Evolutionary conservation across 2,113 vertebrate species (phyloP), one percentile per base, ranked within the genome.

Genomic region (Datnioides undecimradiatus): DNA sequence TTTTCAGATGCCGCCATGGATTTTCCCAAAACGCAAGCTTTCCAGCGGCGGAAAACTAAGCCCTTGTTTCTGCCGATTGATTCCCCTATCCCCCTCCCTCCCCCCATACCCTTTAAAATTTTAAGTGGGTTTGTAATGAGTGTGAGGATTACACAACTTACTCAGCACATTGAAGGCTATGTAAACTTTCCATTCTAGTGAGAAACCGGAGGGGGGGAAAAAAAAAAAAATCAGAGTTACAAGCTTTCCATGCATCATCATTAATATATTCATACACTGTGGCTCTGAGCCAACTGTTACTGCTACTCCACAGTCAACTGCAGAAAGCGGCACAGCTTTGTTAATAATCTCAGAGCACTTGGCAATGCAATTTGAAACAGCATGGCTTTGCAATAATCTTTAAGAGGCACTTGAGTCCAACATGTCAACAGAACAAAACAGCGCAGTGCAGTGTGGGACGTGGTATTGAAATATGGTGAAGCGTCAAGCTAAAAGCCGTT

Each of bases 341-440:
- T 78, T 86, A 79, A 87, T 87, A 80, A 85, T 85, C 79, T 73
- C 70, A 3, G 7, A 63, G 76, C 67, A 79, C 74, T 73, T 63
- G 79, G 69, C 76, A 76, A 58, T 80, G 81, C 60, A 79, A 69
- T 82, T 77, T 65, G 43, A 87, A 87, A 80, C 73, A 70, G 68
- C 63, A 23, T 72, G 72, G 82, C 68, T 85, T 73, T 88, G 82
- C 74, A 83, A 55, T 88, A 87, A 87, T 87, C 77, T 87, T 76
- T 57, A 76, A 84, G 78, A 87, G 74, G 67, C 68, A 82, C 82
- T 90, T 59, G 65, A 84, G 82, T 85, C 73, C 29, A 64, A 73
- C 75, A 84, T 79, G 73, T 85, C 76, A 85, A 82, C 52, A 83
- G 29, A 88, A 83, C 81, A 80, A 79, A 83, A 68, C 65, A 49